Evolutionary conservation across 2,797 vertebrate genomes (phyloP), one percentile per base, ranked within the genome.

Genomic region (Enoplosus armatus): DNA sequence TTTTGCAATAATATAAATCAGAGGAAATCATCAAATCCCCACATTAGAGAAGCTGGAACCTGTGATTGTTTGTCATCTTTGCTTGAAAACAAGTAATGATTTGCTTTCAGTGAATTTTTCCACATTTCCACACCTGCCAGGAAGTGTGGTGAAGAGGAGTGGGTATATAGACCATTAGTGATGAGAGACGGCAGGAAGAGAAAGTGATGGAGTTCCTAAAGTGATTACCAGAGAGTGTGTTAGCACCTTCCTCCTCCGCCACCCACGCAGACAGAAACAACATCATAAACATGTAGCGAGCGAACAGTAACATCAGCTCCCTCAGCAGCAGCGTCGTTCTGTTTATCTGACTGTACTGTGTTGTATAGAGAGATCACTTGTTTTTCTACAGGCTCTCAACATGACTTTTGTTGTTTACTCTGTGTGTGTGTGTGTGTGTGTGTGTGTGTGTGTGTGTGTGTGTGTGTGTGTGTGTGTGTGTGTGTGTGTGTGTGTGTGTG

Each of bases 221-320:
- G 77, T 75, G 61, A 90, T 93, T 89, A 92, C 75, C 69, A 50
- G 54, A 72, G 53, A 60, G 58, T 64, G 72, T 70, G 79, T 86
- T 75, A 41, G 59, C 75, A 72, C 81, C 73, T 75, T 85, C 60
- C 60, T 72, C 65, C 79, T 54, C 63, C 11, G 1, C 74, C 72
- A 12, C 84, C 69, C 81, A 84, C 79, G 1, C 85, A 82, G n/a
- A 45, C 61, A 65, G 56, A 85, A 59, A 70, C 33, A 72, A 48
- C 64, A 79, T 76, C 48, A 60, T 60, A 72, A 83, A 83, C 67
- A 79, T 82, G 48, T 35, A 54, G 63, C 39, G 12, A 53, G 61
- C 24, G 14, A 83, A 75, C 53, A 50, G 18, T 27, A 85, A 82
- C 75, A 84, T 59, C 56, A 54, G 68, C 64, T 80, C 55, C 79